A percentile compares a stretch with the other conserved stretches of the same genome.
phyloP scores from a whole-genome alignment of 2,797 vertebrate species.

The Cirrhinus molitorella region DNA sequence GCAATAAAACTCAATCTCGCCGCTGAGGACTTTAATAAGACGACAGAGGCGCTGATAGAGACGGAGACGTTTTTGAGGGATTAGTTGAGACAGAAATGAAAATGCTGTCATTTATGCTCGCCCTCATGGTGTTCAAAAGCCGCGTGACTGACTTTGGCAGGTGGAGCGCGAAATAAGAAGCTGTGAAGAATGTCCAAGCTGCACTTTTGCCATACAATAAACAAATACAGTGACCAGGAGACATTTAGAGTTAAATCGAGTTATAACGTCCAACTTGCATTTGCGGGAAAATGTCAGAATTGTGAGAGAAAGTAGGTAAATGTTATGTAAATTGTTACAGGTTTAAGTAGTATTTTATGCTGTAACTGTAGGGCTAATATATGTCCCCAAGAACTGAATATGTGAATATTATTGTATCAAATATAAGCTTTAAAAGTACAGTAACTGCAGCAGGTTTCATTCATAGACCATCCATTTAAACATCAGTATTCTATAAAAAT shows the following conservation, averaged over 20 bases:
- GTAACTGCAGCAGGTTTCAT: no score
- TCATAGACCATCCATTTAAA: no score
- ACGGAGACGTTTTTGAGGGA: constrained; percentile 39
- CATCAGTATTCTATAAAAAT: no score
- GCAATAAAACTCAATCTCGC: constrained; percentile 41
- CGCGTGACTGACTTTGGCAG: neutral
- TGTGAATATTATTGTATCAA: no score
- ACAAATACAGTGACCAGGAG: neutral
- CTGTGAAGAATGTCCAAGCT: neutral
- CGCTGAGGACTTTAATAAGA: constrained; percentile 31
- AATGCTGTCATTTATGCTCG: neutral
- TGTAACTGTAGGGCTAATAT: no score
- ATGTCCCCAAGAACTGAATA: no score
- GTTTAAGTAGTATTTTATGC: no score
- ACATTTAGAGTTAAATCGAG: neutral
- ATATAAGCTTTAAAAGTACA: no score
- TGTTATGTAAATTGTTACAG: no score
- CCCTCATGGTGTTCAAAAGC: neutral
- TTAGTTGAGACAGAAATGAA: constrained; percentile 22
- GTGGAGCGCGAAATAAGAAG: neutral
- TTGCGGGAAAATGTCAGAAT: no score
- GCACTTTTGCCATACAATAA: neutral
- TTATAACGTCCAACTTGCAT: no score
- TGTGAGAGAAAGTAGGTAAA: no score
- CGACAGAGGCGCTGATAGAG: constrained; percentile 22